A percentile compares a stretch with the other conserved stretches of the same genome.
These are phyloP conservation scores for Hirundo rustica DNA, from an alignment of 2,797 vertebrate species.

Conservation along the genomic window DNA sequence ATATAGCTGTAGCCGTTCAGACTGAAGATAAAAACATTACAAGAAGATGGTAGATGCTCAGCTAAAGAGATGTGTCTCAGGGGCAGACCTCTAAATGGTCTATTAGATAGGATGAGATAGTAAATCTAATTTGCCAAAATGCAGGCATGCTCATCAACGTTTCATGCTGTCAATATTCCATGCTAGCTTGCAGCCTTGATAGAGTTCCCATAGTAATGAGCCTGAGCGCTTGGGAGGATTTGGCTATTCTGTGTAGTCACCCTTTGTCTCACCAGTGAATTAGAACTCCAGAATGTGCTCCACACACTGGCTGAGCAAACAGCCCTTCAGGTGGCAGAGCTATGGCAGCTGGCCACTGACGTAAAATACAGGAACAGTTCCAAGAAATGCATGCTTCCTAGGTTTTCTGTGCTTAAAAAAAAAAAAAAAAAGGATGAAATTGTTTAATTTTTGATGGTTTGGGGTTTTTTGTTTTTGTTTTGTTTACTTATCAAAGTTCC, in stretches of 20 bases:
- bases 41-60: not conserved
- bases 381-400: not conserved
- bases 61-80: conserved; percentile 21
- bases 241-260: not conserved
- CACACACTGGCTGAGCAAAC: not conserved
- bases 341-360: not conserved
- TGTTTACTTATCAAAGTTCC: not conserved
- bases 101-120: conserved; percentile 32
- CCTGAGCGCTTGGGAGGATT: not conserved
- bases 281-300: not conserved
- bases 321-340: not conserved
- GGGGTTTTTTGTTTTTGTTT: not conserved
- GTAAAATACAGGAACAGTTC: not conserved
- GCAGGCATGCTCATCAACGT: not conserved
- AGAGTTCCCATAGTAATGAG: not conserved
- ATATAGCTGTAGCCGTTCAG: not conserved
- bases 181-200: not conserved
- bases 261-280: not conserved
- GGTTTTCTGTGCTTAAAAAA: not conserved
- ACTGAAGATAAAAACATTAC: not conserved
- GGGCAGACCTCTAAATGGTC: conserved; percentile 41
- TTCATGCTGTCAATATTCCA: conserved; percentile 12
- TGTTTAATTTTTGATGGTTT: no score
- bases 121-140: conserved; percentile 47
- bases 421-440: not conserved